phyloP scores from a whole-genome alignment of 2,797 vertebrate genomes.

The Dendrocincla fuliginosa region DNA sequence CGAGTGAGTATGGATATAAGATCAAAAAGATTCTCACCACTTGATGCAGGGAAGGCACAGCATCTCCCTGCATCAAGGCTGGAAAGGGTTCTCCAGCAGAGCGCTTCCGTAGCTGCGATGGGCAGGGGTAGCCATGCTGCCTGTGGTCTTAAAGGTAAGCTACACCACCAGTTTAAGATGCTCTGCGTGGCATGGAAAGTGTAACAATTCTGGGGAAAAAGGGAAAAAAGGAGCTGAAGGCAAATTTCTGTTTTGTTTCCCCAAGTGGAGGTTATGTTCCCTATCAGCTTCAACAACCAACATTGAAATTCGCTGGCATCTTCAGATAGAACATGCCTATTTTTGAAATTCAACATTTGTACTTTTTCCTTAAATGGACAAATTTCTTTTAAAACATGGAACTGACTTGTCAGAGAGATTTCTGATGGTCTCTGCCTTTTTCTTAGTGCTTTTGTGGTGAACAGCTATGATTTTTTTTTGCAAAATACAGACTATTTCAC shows the following conservation, averaged over 20 bases:
- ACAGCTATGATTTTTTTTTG: background rate
- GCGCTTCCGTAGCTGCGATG: background rate
- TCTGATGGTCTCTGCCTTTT: slow-evolving; percentile 3
- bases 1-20: background rate
- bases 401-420: background rate
- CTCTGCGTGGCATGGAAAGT: background rate
- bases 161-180: background rate
- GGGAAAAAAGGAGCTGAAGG: background rate
- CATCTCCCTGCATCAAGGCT: background rate
- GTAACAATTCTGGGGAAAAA: background rate
- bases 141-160: background rate
- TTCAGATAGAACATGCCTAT: background rate
- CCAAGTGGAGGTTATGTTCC: background rate
- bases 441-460: background rate
- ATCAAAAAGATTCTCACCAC: background rate
- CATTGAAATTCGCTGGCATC: background rate
- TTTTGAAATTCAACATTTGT: background rate
- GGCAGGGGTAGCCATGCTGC: background rate
- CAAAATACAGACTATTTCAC: slow-evolving; percentile 32
- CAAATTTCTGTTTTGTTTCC: background rate
- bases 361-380: background rate
- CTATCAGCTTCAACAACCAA: background rate
- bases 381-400: background rate
- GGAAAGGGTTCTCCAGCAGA: background rate
- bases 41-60: background rate